A percentile compares a stretch with the other conserved stretches of the same genome.
Conservation (phyloP, 1,140 invertebrate species). For the Orchestia grillus region DNA sequence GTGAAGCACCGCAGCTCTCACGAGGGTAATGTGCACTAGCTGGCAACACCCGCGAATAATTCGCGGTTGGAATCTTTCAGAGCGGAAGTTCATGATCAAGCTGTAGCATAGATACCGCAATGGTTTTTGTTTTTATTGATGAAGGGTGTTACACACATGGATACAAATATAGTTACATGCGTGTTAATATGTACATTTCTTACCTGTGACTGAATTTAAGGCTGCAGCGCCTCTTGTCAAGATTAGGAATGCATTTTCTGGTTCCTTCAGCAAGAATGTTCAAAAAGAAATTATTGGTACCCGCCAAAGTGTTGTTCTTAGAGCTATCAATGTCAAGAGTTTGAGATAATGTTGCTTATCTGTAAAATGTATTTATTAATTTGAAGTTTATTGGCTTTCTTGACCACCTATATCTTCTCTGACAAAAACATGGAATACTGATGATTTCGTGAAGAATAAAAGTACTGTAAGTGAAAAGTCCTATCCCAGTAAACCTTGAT, state of each 20-base stretch:
- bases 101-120: no score
- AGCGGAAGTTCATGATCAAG: no score
- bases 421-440: background rate
- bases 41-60: no score
- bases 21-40: background rate
- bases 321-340: background rate
- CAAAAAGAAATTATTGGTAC: background rate
- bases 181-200: no score
- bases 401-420: background rate
- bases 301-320: background rate
- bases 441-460: background rate
- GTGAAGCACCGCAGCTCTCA: background rate
- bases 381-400: background rate
- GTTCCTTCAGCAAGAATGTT: background rate
- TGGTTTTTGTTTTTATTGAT: no score
- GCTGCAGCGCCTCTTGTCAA: background rate
- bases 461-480: background rate
- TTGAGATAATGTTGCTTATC: background rate
- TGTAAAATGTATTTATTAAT: background rate
- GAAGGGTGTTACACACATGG: no score
- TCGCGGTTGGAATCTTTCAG: no score
- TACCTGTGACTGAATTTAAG: no score
- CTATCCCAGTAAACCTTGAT: background rate
- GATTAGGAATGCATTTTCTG: background rate
- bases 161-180: no score